phyloP scores from a whole-genome alignment of 2,113 vertebrate species.

The Tiliqua scincoides region DNA sequence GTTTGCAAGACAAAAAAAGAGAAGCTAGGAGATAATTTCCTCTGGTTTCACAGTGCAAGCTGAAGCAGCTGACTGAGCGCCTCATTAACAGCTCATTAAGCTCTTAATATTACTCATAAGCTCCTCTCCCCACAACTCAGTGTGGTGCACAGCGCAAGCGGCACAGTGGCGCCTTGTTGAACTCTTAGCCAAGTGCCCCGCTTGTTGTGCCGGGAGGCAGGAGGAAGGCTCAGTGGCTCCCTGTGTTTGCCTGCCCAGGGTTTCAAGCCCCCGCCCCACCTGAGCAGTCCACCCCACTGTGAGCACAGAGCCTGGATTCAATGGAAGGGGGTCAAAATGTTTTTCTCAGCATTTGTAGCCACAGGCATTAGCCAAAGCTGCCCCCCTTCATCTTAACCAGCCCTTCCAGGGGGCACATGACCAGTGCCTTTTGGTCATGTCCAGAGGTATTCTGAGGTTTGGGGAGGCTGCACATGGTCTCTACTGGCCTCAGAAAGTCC shows the following conservation, averaged over 20 bases:
- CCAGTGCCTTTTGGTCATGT: too few relatives aligned
- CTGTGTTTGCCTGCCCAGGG: neutral
- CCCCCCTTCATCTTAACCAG: too few relatives aligned
- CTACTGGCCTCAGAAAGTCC: too few relatives aligned
- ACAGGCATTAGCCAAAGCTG: too few relatives aligned
- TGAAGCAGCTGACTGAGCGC: conserved; percentile 57
- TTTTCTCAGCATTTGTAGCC: too few relatives aligned
- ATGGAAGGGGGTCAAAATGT: too few relatives aligned
- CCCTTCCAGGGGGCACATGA: too few relatives aligned
- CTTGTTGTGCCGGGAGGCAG: conserved; percentile 23
- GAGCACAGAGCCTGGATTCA: neutral
- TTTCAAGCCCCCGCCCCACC: neutral
- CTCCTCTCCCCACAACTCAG: conserved; percentile 57
- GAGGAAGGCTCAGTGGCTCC: neutral
- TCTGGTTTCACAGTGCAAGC: conserved; percentile 66
- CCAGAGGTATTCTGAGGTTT: too few relatives aligned
- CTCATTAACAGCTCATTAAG: conserved; percentile 75
- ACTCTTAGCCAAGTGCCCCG: conserved; percentile 57
- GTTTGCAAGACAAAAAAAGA: conserved; percentile 59
- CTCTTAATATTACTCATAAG: conserved; percentile 76
- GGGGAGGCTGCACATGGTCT: too few relatives aligned
- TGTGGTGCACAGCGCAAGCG: conserved; percentile 38
- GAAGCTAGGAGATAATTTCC: conserved; percentile 68
- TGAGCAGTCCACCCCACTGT: neutral
- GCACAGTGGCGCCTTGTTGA: conserved; percentile 47